Conservation (phyloP, 2,888 invertebrate species). For the Amorpha juglandis region DNA sequence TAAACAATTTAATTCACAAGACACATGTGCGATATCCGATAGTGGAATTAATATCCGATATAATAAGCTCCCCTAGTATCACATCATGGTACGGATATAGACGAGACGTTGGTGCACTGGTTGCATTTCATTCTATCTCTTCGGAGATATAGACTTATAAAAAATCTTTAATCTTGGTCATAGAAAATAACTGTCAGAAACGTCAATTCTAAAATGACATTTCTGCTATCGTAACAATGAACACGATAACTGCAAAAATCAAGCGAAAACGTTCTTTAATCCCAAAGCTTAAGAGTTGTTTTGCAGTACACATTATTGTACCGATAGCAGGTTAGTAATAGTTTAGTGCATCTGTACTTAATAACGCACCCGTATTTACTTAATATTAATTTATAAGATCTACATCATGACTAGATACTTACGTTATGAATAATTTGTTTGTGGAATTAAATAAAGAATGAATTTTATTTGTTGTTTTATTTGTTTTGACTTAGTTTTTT, state of each 20-base stretch:
- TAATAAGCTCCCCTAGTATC: no score
- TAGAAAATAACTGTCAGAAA: conserved; percentile 11
- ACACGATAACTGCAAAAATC: conserved; percentile 2
- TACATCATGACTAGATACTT: conserved; percentile 68
- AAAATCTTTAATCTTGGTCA: neutral
- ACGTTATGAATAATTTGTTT: conserved; percentile 67
- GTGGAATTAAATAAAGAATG: conserved; percentile 74
- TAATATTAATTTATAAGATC: conserved; percentile 67
- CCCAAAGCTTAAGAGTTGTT: neutral
- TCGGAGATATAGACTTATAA: no score
- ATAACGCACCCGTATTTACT: conserved; percentile 45
- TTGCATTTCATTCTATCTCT: no score
- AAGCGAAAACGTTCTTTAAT: neutral
- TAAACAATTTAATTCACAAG: no score
- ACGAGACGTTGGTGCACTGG: no score
- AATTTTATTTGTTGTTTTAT: conserved; percentile 50
- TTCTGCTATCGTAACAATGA: conserved; percentile 22
- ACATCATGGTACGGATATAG: no score
- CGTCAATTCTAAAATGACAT: conserved; percentile 13
- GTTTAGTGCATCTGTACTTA: conserved; percentile 32
- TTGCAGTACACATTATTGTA: conserved; percentile 10
- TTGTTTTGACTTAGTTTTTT: neutral
- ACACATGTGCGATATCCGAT: no score
- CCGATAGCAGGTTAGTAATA: conserved; percentile 27
- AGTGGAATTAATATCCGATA: no score